Base-by-base conservation (phyloP, 2,797 vertebrate species). In the Paedocypris micromegethes region DNA sequence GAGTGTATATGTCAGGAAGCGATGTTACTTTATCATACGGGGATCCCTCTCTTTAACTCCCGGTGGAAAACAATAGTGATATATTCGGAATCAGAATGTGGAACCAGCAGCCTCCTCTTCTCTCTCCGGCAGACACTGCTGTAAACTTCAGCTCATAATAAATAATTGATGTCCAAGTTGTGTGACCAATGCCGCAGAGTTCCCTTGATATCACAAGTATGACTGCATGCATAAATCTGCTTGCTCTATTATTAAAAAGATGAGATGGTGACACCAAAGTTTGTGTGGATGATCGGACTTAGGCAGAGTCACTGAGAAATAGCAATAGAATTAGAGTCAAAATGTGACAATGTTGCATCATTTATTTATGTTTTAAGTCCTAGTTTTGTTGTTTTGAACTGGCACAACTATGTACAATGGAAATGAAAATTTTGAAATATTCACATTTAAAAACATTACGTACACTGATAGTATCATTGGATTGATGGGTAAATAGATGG, bases 21-120 rank as follows among this genome's bases (percentile, higher is more conserved):
- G 41, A 47, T 70, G 68, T 64, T 54, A 64, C 48, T 64, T 64
- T 64, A 58, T 64, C 54, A 41, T 52, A 44, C 45, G 54, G 61
- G 60, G 54, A 64, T 64, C 47, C 60, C 54, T 70, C 37, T 56
- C 57, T 46, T 58, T 9, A 46, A 58, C 41, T 58, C 40, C 38
- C 62, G 49, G 61, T 64, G 46, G 55, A 60, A 50, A 65, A 74
- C 44, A 50, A 64, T 55, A 60, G 44, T 65, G 61, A 59, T 64
- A 58, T 58, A 64, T 45, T 63, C 52, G 37, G 54, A 47, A 48
- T 47, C 53, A 60, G 67, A 52, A 63, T 42, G 48, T 46, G 41
- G 9, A 44, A 46, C 38, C 7, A 53, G 49, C 8, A n/a, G 52
- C 41, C 60, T 55, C 40, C 9, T 53, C 44, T 64, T 37, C 42